These are phyloP conservation scores for Upupa epops DNA, from an alignment of 2,113 vertebrate genomes.

Conservation along the genomic window DNA sequence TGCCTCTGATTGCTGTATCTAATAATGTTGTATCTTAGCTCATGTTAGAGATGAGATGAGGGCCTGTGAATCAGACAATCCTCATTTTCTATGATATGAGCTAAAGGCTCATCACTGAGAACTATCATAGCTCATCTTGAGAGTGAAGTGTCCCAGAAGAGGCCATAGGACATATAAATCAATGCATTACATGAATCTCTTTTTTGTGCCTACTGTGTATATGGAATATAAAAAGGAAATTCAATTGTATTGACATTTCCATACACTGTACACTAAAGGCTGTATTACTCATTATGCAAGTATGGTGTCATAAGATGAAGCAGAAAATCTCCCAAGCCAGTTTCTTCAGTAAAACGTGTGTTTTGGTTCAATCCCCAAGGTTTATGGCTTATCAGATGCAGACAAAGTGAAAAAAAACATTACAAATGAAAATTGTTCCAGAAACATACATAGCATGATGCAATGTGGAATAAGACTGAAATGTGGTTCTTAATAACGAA, in stretches of 20 bases:
- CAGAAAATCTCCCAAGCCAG: slow-evolving; percentile 5
- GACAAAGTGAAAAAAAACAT: slow-evolving; percentile 64
- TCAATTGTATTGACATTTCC: background rate
- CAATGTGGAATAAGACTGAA: slow-evolving; percentile 19
- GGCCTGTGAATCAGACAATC: background rate
- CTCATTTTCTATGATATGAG: background rate
- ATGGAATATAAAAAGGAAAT: background rate
- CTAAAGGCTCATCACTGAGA: background rate
- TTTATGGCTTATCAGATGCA: slow-evolving; percentile 62
- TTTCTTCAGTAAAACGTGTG: slow-evolving; percentile 1
- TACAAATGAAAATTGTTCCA: slow-evolving; percentile 46
- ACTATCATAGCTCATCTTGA: background rate
- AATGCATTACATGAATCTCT: background rate
- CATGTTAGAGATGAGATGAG: background rate
- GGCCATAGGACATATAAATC: background rate
- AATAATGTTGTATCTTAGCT: background rate
- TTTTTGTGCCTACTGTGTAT: background rate
- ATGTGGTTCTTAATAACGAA: slow-evolving; percentile 63
- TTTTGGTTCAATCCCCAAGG: slow-evolving; percentile 59
- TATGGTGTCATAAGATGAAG: slow-evolving; percentile 12
- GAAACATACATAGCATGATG: background rate
- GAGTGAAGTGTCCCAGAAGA: background rate
- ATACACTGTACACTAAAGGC: background rate
- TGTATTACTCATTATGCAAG: background rate
- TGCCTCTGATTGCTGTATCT: background rate